A percentile compares a stretch with the other conserved stretches of the same genome.
phyloP scores from a whole-genome alignment of 2,113 vertebrate genomes.

The Strix aluco region DNA sequence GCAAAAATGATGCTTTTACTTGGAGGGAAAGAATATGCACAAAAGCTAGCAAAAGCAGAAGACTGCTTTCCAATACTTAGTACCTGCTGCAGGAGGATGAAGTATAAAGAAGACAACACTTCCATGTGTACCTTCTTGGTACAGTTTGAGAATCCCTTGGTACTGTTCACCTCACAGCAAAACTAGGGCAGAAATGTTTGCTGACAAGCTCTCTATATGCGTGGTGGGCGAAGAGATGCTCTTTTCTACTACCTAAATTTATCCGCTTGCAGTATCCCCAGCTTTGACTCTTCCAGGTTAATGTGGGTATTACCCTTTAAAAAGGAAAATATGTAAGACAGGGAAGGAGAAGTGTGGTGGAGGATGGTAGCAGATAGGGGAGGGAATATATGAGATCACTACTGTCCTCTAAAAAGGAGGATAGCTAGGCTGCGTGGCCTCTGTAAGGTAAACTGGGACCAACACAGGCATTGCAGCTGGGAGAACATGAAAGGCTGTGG shows the following conservation, averaged over 20 bases:
- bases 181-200: not conserved
- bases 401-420: not conserved
- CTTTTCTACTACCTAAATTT: not conserved
- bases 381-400: not conserved
- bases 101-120: not conserved
- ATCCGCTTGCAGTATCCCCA: not conserved
- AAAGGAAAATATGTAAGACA: not conserved
- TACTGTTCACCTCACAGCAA: not conserved
- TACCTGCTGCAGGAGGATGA: not conserved
- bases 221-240: not conserved
- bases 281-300: not conserved
- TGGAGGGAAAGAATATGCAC: not conserved
- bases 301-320: not conserved
- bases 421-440: not conserved
- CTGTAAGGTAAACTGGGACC: accelerated
- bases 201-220: not conserved
- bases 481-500: not conserved
- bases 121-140: not conserved
- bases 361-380: not conserved
- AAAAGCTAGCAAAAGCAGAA: not conserved
- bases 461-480: not conserved
- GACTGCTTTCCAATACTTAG: not conserved
- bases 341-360: not conserved
- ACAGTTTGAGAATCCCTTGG: not conserved
- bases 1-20: not conserved